Evolutionary conservation across 2,113 vertebrate species (phyloP).

Genomic region (Thermophis baileyi): DNA sequence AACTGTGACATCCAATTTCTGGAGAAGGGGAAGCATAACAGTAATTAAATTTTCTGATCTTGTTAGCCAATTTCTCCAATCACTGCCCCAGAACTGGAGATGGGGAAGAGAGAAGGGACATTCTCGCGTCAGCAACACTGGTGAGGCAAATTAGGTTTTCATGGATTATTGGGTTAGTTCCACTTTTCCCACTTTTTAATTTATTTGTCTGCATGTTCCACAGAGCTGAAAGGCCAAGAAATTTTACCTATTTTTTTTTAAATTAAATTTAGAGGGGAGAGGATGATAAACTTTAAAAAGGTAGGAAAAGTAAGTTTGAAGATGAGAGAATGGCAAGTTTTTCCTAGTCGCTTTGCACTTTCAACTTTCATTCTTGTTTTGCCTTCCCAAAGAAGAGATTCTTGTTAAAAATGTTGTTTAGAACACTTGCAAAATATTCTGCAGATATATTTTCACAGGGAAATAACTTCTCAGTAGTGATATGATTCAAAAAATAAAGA

Average conservation of each 20-base stretch:
- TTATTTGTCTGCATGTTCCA: constrained; percentile 82
- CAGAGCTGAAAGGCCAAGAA: constrained; percentile 73
- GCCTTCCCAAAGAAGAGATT: constrained; percentile 41
- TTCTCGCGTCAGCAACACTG: constrained; percentile 61
- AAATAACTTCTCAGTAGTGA: constrained; percentile 20
- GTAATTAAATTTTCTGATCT: constrained; percentile 88
- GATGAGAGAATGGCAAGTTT: constrained; percentile 41
- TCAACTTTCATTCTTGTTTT: constrained; percentile 41
- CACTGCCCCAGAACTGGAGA: constrained; percentile 76
- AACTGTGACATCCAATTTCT: constrained; percentile 80
- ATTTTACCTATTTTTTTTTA: constrained; percentile 66
- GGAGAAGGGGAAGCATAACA: constrained; percentile 71
- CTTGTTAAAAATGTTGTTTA: constrained; percentile 8
- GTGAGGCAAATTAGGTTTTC: constrained; percentile 83
- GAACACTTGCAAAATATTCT: constrained; percentile 24
- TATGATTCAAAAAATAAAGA: neutral
- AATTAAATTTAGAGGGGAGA: constrained; percentile 67
- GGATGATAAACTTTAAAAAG: constrained; percentile 66
- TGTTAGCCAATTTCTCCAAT: constrained; percentile 84
- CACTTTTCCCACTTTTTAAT: constrained; percentile 83
- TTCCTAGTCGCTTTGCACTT: constrained; percentile 6
- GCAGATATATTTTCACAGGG: constrained; percentile 31
- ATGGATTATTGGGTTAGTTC: constrained; percentile 85
- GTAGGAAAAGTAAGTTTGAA: neutral
- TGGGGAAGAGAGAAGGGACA: constrained; percentile 69